Evolutionary conservation across 2,888 invertebrate species (phyloP).

Genomic region (Sisyra terminalis): DNA sequence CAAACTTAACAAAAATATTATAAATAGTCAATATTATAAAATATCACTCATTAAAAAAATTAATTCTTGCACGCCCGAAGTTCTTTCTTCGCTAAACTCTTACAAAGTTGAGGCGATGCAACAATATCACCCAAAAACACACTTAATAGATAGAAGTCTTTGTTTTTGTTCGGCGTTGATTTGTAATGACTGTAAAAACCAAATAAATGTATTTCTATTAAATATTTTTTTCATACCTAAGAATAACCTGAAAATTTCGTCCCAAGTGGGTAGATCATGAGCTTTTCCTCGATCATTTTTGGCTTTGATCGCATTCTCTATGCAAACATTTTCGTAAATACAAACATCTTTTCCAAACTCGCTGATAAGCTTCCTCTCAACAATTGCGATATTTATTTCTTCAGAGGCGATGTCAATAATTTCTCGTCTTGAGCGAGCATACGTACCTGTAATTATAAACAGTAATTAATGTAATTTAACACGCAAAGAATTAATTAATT

Average conservation of each 20-base stretch:
- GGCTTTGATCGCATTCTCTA: conserved; percentile 45
- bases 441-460: conserved; percentile 41
- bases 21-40: too few species aligned
- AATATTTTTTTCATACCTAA: neutral
- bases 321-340: conserved; percentile 62
- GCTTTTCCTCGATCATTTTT: conserved; percentile 19
- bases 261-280: conserved; percentile 33
- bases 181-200: conserved; percentile 57
- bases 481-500: neutral
- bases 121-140: conserved; percentile 76
- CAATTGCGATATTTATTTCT: conserved; percentile 47
- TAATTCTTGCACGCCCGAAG: conserved; percentile 24
- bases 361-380: conserved; percentile 59
- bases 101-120: conserved; percentile 62
- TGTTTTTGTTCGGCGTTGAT: conserved; percentile 51
- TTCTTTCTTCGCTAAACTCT: conserved; percentile 53
- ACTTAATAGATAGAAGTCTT: conserved; percentile 70
- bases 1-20: too few species aligned
- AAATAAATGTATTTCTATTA: conserved; percentile 3
- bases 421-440: conserved; percentile 45
- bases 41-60: too few species aligned
- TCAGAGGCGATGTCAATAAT: conserved; percentile 19
- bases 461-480: neutral
- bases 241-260: conserved; percentile 57
- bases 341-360: conserved; percentile 67